Conservation (phyloP, 2,113 vertebrate species). For the Antennarius striatus region DNA sequence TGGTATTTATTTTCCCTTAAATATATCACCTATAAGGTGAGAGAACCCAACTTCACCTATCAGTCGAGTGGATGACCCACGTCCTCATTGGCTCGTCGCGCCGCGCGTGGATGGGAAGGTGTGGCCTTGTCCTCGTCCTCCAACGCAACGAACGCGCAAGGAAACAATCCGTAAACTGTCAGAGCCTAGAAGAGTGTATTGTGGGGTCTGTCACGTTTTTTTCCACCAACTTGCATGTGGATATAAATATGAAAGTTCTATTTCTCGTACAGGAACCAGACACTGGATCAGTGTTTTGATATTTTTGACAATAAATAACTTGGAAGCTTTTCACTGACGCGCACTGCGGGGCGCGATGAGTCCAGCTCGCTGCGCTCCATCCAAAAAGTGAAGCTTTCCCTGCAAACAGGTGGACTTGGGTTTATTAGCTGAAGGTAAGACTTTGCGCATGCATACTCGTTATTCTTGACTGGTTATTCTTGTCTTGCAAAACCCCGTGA, state of each 20-base stretch:
- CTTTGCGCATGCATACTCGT: background rate
- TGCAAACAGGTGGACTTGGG: conserved; percentile 45
- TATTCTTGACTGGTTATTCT: background rate
- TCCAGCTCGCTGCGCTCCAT: conserved; percentile 7
- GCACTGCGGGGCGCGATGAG: conserved; percentile 27
- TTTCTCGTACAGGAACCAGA: background rate
- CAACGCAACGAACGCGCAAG: conserved; percentile 13
- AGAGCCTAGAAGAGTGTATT: background rate
- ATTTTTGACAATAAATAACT: conserved; percentile 57
- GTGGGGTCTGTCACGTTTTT: background rate
- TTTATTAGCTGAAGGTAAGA: conserved; percentile 36
- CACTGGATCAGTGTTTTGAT: conserved; percentile 17
- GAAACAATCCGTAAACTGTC: conserved; percentile 24
- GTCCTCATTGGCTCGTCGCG: conserved; percentile 26
- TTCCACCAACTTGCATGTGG: too few species aligned
- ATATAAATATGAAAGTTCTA: too few species aligned
- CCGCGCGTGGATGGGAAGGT: conserved; percentile 34
- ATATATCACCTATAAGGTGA: too few species aligned
- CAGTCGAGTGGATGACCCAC: too few species aligned
- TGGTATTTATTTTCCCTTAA: too few species aligned
- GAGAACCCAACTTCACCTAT: too few species aligned
- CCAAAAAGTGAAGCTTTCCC: conserved; percentile 24
- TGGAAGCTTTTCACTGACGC: conserved; percentile 8
- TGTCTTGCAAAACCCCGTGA: too few species aligned
- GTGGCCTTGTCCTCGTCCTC: conserved; percentile 42